Evolutionary conservation across 2,888 invertebrate genomes (phyloP), one percentile per base, ranked within the genome.

Genomic region (Drosophila leonis): DNA sequence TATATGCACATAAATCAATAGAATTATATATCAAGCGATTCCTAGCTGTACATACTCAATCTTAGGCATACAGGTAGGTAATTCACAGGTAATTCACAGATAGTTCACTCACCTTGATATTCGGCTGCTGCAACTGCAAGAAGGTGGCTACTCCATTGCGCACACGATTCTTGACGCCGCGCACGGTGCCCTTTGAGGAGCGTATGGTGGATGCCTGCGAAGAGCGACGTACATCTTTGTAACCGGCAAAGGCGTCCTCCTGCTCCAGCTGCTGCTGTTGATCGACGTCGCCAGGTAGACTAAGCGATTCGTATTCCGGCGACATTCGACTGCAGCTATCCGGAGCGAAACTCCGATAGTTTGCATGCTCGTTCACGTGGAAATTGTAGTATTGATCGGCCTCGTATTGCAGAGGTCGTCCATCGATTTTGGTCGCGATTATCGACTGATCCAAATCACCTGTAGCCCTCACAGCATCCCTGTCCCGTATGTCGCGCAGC

Each of bases 141-240:
- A 98, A 98, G 27, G 98, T 98, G 59, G 97, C 98, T 90, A 98
- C 98, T 75, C 98, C 98, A 80, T 98, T 98, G 80, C 98, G 94
- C 68, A 98, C 98, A 87, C 98, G 95, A 94, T 98, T 98, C 94
- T 97, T 98, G 73, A 98, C 98, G 72, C 98, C 98, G 55, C 98
- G 95, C 83, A 98, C 97, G n/a, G 98, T 98, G 61, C 98, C 98
- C 92, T 97, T 97, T 66, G 97, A 96, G 94, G 98, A 98, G 79
- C 97, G 95, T 90, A 98, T 98, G 66, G 98, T 97, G 67, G 96
- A 95, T 46, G 81, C 94, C 44, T 96, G 95, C 44, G 94, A 94
- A 51, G 92, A 91, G 48, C 80, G 95, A 72, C 95, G 95, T 78
- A 95, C 94, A 93, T 97, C 97, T 94, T 95, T 96, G 80, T 95